Evolutionary conservation across 2,113 vertebrate genomes (phyloP), one percentile per base, ranked within the genome.

Genomic region (Grammatotria lemairii): DNA sequence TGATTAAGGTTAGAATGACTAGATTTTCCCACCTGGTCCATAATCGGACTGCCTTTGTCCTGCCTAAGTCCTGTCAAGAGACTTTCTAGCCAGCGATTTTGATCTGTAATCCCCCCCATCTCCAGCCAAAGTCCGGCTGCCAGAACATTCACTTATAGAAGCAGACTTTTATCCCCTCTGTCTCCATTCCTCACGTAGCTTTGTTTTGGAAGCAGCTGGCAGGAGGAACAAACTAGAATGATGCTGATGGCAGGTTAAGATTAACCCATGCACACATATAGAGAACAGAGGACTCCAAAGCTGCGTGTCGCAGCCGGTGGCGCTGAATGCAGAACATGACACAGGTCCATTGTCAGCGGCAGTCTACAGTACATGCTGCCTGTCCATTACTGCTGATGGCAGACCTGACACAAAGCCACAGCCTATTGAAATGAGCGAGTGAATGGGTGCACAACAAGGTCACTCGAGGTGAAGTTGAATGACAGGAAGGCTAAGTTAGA

Each of bases 311-410:
- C 88, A 85, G 85, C 83, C 85, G 10, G 1, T 31, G 85, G 57
- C 2, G 89, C 87, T 94, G 93, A 94, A 93, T 92, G 80, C 81
- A 88, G 86, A 91, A 78, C 85, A 85, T 89, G 91, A 91, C 89
- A 89, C 89, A 83, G 92, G 86, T 88, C 91, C 87, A 92, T 93
- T 93, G 94, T 93, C 84, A 65, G 35, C 16, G 79, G 75, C 49
- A 7, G 85, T 65, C 84, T 42, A 82, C 90, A 55, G 63, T 82
- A 73, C 63, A 88, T 80, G 90, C 84, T 82, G 84, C 91, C 89
- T 80, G 82, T 89, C 89, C 73, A 85, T 90, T 94, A 90, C 90
- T 94, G 95, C 95, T 95, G 95, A 93, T 94, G 88, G 85, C 83
- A 92, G 91, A 86, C n/a, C 65, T 83, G 90, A 93, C 91, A 93